phyloP scores from a whole-genome alignment of 1,140 invertebrate species.

The Apis dorsata region DNA sequence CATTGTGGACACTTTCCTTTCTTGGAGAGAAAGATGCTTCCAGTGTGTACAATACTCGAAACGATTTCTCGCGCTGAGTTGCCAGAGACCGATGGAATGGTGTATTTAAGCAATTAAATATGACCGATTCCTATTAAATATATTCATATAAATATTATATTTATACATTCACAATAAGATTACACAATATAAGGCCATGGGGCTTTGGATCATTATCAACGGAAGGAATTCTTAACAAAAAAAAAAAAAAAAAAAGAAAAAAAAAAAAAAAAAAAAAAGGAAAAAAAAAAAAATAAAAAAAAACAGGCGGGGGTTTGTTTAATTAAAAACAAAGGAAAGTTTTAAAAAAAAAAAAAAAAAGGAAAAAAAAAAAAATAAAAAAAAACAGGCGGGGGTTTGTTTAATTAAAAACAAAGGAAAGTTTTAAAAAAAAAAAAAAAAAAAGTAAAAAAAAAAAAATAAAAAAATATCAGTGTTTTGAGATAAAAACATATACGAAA shows the following conservation, averaged over 20 bases:
- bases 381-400: too few species aligned
- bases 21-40: conserved; percentile 75
- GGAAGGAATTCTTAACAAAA: neutral
- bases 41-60: conserved; percentile 65
- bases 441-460: neutral
- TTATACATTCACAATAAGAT: conserved; percentile 58
- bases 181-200: conserved; percentile 25
- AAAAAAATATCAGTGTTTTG: conserved; percentile 32
- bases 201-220: conserved; percentile 5
- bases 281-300: conserved; percentile 8
- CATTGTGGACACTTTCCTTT: conserved; percentile 71
- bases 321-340: too few species aligned
- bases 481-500: neutral
- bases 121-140: conserved; percentile 58
- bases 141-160: conserved; percentile 64
- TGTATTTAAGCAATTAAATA: conserved; percentile 71
- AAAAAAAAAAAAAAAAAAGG: conserved; percentile 9
- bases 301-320: too few species aligned
- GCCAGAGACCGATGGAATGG: conserved; percentile 52
- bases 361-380: too few species aligned
- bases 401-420: too few species aligned
- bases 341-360: too few species aligned
- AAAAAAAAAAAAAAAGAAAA: neutral
- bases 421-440: neutral
- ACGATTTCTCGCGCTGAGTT: conserved; percentile 36